These are phyloP conservation scores for Polymixis flavicincta DNA, from an alignment of 2,888 invertebrate genomes.

Conservation along the genomic window DNA sequence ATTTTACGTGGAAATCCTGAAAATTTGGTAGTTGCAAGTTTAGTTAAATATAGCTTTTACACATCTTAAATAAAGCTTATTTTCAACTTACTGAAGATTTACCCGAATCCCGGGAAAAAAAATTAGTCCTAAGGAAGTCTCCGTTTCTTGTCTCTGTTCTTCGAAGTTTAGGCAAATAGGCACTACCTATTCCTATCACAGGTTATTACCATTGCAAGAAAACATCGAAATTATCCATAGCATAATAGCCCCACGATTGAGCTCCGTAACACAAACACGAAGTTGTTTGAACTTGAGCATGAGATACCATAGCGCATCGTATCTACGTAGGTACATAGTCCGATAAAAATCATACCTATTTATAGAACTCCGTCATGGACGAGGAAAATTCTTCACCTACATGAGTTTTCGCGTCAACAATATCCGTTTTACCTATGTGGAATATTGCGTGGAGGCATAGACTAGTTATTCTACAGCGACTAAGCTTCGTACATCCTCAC, in stretches of 20 bases:
- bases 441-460: constrained; percentile 17
- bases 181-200: too few relatives aligned
- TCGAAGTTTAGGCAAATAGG: too few relatives aligned
- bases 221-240: not conserved
- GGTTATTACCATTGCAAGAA: not conserved
- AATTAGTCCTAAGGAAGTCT: too few relatives aligned
- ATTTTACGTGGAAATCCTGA: too few relatives aligned
- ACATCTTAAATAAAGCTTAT: too few relatives aligned
- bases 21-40: too few relatives aligned
- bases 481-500: not conserved
- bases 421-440: constrained; percentile 37
- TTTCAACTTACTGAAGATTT: too few relatives aligned
- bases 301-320: constrained; percentile 44
- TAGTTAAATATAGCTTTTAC: too few relatives aligned
- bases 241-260: not conserved
- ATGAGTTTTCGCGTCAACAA: constrained; percentile 56
- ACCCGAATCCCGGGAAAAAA: too few relatives aligned
- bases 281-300: constrained; percentile 56
- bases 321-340: constrained; percentile 23
- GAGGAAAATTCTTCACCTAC: constrained; percentile 66
- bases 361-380: constrained; percentile 68
- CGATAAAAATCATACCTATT: constrained; percentile 69
- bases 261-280: constrained; percentile 26
- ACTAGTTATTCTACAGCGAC: not conserved
- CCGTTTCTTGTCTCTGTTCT: too few relatives aligned